Evolutionary conservation across 2,888 invertebrate genomes (phyloP).

Genomic region (Aporophyla lueneburgensis): DNA sequence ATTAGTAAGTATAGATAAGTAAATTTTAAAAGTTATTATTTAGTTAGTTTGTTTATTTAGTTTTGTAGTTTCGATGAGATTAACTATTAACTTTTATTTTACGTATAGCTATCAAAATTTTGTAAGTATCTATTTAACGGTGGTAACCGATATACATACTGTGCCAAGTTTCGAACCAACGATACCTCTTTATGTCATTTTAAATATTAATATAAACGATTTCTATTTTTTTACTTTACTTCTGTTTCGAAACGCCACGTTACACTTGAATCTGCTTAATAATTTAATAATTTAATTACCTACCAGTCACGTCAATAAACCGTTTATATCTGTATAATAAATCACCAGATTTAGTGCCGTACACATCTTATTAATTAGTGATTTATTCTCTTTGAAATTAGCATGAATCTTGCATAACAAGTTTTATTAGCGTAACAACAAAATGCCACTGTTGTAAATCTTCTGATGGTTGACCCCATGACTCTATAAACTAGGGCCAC

Average conservation of each 20-base stretch:
- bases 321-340: slow-evolving; percentile 47
- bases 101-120: no score
- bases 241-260: neutral
- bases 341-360: slow-evolving; percentile 55
- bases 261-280: slow-evolving; percentile 8
- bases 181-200: no score
- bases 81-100: no score
- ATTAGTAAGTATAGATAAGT: no score
- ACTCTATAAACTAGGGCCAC: neutral
- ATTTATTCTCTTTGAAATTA: slow-evolving; percentile 51
- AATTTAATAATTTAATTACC: slow-evolving; percentile 39
- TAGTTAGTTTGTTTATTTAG: no score
- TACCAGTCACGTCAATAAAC: slow-evolving; percentile 49
- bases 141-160: no score
- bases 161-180: no score
- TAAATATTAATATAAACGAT: no score
- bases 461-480: neutral
- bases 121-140: no score
- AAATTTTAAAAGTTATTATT: no score
- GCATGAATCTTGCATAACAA: slow-evolving; percentile 31
- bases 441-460: slow-evolving; percentile 37
- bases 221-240: no score
- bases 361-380: slow-evolving; percentile 58
- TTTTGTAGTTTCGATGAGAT: no score
- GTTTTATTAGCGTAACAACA: slow-evolving; percentile 33